Evolutionary conservation across 2,113 vertebrate genomes (phyloP).

Genomic region (Erythrolamprus reginae): DNA sequence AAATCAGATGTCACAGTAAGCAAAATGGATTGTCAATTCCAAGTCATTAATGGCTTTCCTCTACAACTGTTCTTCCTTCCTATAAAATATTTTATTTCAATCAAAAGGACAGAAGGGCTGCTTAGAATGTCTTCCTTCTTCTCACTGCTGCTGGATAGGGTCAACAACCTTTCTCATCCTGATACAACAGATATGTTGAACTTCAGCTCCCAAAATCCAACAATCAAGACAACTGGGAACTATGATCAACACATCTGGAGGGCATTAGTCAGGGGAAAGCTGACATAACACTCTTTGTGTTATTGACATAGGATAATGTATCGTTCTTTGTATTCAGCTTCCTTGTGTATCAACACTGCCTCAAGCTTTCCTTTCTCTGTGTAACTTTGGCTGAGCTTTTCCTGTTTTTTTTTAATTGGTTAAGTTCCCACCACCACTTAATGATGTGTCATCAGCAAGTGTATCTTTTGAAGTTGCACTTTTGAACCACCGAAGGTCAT

Average conservation of each 20-base stretch:
- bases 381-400: constrained; percentile 14
- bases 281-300: neutral
- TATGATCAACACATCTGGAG: neutral
- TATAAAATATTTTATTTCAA: neutral
- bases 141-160: neutral
- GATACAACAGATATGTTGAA: neutral
- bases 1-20: neutral
- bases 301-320: neutral
- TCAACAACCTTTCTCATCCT: neutral
- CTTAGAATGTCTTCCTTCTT: neutral
- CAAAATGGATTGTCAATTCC: neutral
- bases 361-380: neutral
- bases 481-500: constrained; percentile 3
- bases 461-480: constrained; percentile 15
- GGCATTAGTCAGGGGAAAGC: neutral
- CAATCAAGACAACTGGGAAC: too few species aligned
- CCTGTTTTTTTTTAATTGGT: constrained; percentile 19
- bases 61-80: neutral
- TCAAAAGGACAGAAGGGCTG: neutral
- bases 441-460: constrained; percentile 15
- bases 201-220: neutral
- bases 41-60: neutral
- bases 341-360: constrained; percentile 4
- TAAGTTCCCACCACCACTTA: constrained; percentile 17
- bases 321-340: constrained; percentile 5